Conservation (phyloP, 2,888 invertebrate species). For the Helleia helle region DNA sequence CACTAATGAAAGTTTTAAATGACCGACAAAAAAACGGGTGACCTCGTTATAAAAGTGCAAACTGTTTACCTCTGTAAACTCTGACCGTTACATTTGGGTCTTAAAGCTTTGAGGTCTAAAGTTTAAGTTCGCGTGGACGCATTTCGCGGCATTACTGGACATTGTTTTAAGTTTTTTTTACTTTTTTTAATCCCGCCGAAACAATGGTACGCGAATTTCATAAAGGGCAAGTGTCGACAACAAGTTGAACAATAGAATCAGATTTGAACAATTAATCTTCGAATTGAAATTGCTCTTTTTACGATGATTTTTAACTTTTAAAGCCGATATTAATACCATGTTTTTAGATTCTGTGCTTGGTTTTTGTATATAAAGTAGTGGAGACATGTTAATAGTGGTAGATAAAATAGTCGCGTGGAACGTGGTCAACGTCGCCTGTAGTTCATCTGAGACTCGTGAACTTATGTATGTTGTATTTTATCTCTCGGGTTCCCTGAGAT, state of each 20-base stretch:
- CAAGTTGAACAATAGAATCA: conserved; percentile 48
- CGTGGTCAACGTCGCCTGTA: no score
- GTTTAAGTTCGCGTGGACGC: conserved; percentile 12
- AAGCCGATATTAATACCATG: no score
- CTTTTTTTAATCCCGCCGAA: conserved; percentile 56
- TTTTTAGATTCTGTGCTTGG: no score
- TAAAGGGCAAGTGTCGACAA: conserved; percentile 58
- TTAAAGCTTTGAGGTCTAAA: conserved; percentile 12
- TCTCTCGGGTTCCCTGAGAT: no score
- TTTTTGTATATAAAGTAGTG: no score
- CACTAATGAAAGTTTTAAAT: conserved; percentile 71
- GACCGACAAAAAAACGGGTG: conserved; percentile 54
- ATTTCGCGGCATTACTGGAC: conserved; percentile 12
- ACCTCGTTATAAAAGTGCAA: conserved; percentile 59
- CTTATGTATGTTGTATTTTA: no score
- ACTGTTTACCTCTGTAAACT: conserved; percentile 29
- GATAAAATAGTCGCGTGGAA: no score
- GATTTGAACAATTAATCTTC: conserved; percentile 64
- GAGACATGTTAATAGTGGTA: no score
- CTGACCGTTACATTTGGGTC: conserved; percentile 15
- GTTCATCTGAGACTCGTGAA: no score
- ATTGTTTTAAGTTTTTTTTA: conserved; percentile 41
- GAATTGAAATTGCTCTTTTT: conserved; percentile 41
- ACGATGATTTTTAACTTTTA: no score
- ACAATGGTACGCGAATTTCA: conserved; percentile 60